These are phyloP conservation scores for Poicephalus gulielmi DNA, from an alignment of 2,113 vertebrate genomes.

Conservation along the genomic window DNA sequence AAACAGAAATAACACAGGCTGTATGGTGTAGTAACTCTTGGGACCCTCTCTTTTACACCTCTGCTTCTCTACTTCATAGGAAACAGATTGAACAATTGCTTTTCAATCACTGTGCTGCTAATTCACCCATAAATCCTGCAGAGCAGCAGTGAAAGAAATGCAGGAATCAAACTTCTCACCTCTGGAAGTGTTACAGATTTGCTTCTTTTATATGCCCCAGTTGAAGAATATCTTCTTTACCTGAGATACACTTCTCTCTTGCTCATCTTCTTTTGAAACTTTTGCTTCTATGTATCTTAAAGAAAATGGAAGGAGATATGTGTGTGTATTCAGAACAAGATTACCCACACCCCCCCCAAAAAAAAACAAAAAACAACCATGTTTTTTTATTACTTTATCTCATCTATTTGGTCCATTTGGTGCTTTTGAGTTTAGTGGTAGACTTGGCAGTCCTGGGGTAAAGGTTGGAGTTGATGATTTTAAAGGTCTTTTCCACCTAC, in stretches of 20 bases:
- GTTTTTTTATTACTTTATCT: too few relatives aligned
- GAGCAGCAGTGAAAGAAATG: not conserved
- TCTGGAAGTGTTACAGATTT: not conserved
- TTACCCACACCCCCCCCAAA: fast-evolving
- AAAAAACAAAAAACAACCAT: too few relatives aligned
- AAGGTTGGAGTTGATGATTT: too few relatives aligned
- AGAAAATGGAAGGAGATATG: not conserved
- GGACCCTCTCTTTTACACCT: not conserved
- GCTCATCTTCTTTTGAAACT: not conserved
- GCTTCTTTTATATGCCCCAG: not conserved
- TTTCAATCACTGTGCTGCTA: not conserved
- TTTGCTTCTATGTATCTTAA: not conserved
- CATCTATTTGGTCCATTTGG: too few relatives aligned
- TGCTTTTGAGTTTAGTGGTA: too few relatives aligned
- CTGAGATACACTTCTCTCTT: not conserved
- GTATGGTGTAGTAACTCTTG: not conserved
- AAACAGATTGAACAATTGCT: not conserved
- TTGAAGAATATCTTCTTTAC: not conserved
- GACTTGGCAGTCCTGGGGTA: too few relatives aligned
- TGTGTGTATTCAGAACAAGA: not conserved
- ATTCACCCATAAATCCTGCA: not conserved
- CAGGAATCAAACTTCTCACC: not conserved
- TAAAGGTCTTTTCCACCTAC: too few relatives aligned
- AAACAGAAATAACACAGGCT: not conserved
- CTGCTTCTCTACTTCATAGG: not conserved